A percentile compares a stretch with the other conserved stretches of the same genome.
Evolutionary conservation across 2,113 vertebrate genomes (phyloP).

Genomic region (Myrmecobius fasciatus): DNA sequence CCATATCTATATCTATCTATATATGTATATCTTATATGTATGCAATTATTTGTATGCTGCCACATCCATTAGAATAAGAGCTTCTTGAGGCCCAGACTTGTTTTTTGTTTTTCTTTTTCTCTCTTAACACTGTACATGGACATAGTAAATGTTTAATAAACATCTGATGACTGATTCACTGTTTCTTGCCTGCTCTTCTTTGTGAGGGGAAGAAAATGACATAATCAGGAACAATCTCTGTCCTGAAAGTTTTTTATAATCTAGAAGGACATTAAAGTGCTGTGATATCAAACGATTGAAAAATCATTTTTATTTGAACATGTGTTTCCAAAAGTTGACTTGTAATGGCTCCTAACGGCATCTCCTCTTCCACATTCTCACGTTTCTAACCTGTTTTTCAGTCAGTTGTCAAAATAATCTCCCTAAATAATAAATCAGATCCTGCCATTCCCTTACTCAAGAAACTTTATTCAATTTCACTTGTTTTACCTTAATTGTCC

Average conservation of each 20-base stretch:
- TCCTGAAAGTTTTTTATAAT: neutral
- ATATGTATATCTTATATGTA: neutral
- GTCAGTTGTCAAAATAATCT: neutral
- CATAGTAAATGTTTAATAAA: neutral
- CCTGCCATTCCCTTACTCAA: neutral
- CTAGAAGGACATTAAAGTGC: neutral
- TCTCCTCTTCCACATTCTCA: neutral
- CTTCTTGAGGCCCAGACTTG: neutral
- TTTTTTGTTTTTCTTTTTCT: neutral
- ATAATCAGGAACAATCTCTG: neutral
- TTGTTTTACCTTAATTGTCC: neutral
- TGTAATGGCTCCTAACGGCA: neutral
- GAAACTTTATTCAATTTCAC: neutral
- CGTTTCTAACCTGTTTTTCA: neutral
- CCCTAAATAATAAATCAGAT: neutral
- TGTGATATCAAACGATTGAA: neutral
- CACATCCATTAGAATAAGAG: neutral
- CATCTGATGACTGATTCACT: neutral
- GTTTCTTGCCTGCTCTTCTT: neutral
- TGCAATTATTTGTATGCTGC: neutral
- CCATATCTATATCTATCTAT: too few species aligned
- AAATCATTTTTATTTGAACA: conserved; percentile 55
- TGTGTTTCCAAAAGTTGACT: conserved; percentile 64
- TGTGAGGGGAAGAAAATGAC: neutral
- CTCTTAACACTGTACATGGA: neutral